Evolutionary conservation across 2,797 vertebrate genomes (phyloP), one percentile per base, ranked within the genome.

Genomic region (Pterois miles): DNA sequence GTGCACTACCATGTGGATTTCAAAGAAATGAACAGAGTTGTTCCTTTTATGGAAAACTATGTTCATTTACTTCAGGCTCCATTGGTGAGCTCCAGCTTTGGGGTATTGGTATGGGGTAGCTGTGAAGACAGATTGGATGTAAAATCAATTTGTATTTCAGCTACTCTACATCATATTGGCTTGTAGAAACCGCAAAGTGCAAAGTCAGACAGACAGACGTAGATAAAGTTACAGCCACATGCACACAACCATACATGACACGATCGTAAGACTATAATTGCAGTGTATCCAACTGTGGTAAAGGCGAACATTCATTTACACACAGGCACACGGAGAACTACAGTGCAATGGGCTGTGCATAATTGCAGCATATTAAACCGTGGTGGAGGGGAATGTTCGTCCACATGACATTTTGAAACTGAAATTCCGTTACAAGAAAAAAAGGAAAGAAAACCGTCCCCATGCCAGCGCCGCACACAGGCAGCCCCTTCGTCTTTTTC

Each of bases 131-230:
- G 89, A 91, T 80, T 88, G 85, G 83, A 89, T 92, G 86, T 90
- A 85, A 79, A 87, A 93, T 87, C 87, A 90, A 88, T 91, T 90
- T 90, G 86, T 90, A 86, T 83, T 87, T 91, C 86, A 87, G 81
- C 65, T 86, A 50, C 71, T 83, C 83, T 71, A 87, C 83, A 89
- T 84, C 79, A 78, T 73, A 87, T 53, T 82, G 82, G 76, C 76
- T 85, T 87, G 70, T 23, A 69, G 67, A 25, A 78, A 91, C 89
- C 88, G 53, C 88, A 90, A 68, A 80, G 80, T 90, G 88, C 82
- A 82, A 87, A 89, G 88, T 90, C 88, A 90, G 88, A 81, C 80
- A 82, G 80, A 89, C 86, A 83, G 81, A 80, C 81, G 72, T 43
- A 77, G 83, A 88, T 89, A 69, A 63, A 91, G 88, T 92, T 92